Evolutionary conservation across 2,797 vertebrate species (phyloP).

Genomic region (Gadopsis bispinosus): DNA sequence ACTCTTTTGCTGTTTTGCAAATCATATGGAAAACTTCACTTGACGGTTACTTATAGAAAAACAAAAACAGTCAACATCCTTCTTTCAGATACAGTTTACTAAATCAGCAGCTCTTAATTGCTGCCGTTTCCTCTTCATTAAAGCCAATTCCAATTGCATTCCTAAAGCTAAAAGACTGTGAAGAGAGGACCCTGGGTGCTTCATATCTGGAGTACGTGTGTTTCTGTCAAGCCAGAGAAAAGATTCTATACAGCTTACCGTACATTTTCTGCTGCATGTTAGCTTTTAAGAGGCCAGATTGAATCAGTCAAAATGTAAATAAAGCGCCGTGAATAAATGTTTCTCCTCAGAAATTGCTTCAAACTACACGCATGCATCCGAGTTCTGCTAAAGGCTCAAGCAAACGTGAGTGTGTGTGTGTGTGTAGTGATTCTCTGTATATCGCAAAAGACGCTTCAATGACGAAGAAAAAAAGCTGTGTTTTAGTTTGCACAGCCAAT

Average conservation of each 20-base stretch:
- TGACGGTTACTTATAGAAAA: background rate
- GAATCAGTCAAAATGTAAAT: background rate
- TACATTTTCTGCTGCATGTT: background rate
- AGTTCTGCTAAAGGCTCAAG: background rate
- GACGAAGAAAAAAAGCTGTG: background rate
- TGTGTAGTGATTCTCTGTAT: background rate
- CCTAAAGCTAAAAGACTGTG: constrained; percentile 8
- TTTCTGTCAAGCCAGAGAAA: background rate
- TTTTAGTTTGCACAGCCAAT: background rate
- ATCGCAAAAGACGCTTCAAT: constrained; percentile 1
- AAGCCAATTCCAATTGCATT: constrained; percentile 6
- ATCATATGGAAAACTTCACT: background rate
- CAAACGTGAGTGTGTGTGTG: background rate
- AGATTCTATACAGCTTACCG: background rate
- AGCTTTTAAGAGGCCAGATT: background rate
- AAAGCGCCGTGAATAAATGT: too few species aligned
- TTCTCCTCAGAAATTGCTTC: background rate
- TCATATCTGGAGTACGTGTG: background rate
- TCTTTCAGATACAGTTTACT: background rate
- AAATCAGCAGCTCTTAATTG: constrained; percentile 12
- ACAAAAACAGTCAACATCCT: background rate
- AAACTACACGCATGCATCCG: background rate
- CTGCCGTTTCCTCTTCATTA: constrained; percentile 28
- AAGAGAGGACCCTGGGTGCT: constrained; percentile 12
- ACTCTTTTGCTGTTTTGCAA: background rate